Evolutionary conservation across 2,113 vertebrate species (phyloP).

Genomic region (Grammomys dolichurus): DNA sequence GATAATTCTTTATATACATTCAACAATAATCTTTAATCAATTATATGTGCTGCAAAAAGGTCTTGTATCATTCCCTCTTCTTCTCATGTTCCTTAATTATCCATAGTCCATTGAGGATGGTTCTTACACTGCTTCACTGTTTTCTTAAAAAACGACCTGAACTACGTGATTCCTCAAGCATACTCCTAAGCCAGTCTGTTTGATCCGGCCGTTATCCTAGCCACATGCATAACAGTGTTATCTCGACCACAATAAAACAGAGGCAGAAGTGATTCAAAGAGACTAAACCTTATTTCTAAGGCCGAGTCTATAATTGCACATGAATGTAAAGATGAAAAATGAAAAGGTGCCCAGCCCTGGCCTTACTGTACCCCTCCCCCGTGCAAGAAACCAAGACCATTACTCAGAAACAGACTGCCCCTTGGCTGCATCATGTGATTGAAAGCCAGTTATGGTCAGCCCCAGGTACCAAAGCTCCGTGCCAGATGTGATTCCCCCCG

Average conservation of each 20-base stretch:
- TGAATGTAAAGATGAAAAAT: not conserved
- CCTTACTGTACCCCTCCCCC: not conserved
- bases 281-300: not conserved
- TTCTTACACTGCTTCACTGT: not conserved
- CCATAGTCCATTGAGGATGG: not conserved
- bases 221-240: not conserved
- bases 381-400: not conserved
- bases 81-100: not conserved
- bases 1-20: not conserved
- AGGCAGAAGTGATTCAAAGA: slow-evolving; percentile 7
- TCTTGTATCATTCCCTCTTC: not conserved
- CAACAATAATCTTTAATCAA: not conserved
- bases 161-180: not conserved
- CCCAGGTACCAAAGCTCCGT: slow-evolving; percentile 72
- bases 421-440: not conserved
- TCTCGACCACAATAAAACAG: not conserved
- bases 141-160: slow-evolving; percentile 44
- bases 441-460: not conserved
- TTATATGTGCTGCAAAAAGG: not conserved
- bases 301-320: not conserved
- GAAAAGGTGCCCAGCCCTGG: not conserved
- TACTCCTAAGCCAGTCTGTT: not conserved
- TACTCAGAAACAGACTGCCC: not conserved
- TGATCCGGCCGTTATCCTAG: not conserved
- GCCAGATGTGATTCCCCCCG: slow-evolving; percentile 82